Evolutionary conservation across 2,113 vertebrate genomes (phyloP).

Genomic region (Empidonax alnorum): DNA sequence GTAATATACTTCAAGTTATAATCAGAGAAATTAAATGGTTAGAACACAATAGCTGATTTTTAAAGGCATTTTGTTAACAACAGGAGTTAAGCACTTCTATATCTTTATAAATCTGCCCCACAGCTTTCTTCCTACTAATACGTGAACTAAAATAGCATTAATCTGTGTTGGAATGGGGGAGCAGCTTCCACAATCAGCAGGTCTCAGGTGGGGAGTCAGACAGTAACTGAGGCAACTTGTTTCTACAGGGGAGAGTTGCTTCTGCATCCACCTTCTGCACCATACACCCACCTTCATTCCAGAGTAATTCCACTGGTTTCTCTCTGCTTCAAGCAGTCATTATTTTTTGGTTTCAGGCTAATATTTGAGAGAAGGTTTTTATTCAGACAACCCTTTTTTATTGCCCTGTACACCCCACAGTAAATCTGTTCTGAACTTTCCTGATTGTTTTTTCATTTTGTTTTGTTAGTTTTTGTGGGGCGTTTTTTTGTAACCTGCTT

Average conservation of each 20-base stretch:
- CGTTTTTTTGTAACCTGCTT: neutral
- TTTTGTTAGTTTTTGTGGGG: rapidly evolving
- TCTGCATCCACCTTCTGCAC: neutral
- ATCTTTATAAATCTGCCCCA: neutral
- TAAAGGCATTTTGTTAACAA: neutral
- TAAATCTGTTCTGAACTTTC: neutral
- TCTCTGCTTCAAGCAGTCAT: neutral
- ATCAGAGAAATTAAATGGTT: neutral
- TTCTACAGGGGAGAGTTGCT: neutral
- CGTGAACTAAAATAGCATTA: neutral
- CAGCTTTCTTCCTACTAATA: neutral
- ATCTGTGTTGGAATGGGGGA: neutral
- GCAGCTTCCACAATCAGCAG: neutral
- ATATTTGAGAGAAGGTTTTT: neutral
- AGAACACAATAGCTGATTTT: neutral
- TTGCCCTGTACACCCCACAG: neutral
- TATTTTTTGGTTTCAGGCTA: neutral
- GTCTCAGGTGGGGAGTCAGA: neutral
- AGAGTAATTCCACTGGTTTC: neutral
- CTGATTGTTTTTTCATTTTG: neutral
- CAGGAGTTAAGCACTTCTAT: neutral
- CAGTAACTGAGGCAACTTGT: neutral
- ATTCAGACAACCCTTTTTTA: neutral
- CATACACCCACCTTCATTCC: neutral
- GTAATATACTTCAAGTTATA: constrained; percentile 3